These are phyloP conservation scores for Solen grandis DNA, from an alignment of 1,140 invertebrate genomes.

Conservation along the genomic window DNA sequence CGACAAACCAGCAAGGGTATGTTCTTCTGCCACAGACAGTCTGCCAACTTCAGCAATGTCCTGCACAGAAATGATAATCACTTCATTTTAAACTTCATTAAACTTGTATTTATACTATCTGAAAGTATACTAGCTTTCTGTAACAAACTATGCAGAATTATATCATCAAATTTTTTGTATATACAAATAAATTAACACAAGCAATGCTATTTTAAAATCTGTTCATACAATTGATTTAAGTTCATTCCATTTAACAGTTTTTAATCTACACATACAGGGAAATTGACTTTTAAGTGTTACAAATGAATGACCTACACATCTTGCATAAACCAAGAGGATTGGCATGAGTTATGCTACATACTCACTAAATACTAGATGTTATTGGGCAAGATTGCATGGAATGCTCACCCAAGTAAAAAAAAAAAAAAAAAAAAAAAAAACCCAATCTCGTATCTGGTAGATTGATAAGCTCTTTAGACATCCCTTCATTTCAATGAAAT, in stretches of 20 bases:
- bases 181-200: not conserved
- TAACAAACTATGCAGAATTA: not conserved
- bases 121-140: not conserved
- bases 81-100: not conserved
- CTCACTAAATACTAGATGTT: too few relatives aligned
- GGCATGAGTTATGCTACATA: too few relatives aligned
- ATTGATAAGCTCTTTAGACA: too few relatives aligned
- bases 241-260: not conserved
- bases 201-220: not conserved
- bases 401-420: too few relatives aligned
- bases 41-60: slow-evolving; percentile 87
- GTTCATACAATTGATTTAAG: not conserved
- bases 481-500: too few relatives aligned
- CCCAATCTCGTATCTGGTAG: too few relatives aligned
- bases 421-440: too few relatives aligned
- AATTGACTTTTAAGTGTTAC: too few relatives aligned
- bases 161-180: not conserved
- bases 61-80: slow-evolving; percentile 42
- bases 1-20: slow-evolving; percentile 93
- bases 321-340: too few relatives aligned
- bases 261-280: too few relatives aligned
- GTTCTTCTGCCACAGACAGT: slow-evolving; percentile 91
- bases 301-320: too few relatives aligned
- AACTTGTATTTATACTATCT: not conserved
- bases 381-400: too few relatives aligned